These are phyloP conservation scores for Leucophenga montana DNA, from an alignment of 2,888 invertebrate genomes.

Conservation along the genomic window DNA sequence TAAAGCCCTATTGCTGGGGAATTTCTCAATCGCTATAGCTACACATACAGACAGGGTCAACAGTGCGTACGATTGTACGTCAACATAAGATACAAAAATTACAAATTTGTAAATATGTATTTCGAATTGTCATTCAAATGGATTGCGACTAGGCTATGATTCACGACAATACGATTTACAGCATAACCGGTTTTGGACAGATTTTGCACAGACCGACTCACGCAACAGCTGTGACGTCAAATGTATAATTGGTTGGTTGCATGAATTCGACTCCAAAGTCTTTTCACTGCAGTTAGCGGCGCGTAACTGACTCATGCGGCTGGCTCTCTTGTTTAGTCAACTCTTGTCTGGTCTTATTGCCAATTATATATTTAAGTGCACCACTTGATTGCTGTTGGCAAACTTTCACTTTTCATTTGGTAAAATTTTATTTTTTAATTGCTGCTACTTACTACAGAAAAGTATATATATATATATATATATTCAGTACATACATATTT, in stretches of 20 bases:
- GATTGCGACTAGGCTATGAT: background rate
- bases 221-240: slow-evolving; percentile 19
- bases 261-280: no score
- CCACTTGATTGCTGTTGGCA: background rate
- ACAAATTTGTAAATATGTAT: no score
- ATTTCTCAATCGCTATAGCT: slow-evolving; percentile 31
- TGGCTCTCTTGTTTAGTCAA: no score
- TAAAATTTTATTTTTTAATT: background rate
- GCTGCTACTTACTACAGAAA: no score
- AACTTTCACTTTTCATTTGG: background rate
- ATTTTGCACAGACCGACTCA: background rate
- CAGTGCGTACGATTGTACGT: slow-evolving; percentile 42
- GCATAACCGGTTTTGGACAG: slow-evolving; percentile 1
- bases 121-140: background rate
- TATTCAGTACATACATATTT: no score
- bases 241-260: background rate
- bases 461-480: no score
- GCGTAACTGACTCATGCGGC: slow-evolving; percentile 11
- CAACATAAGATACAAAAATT: background rate
- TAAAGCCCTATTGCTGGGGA: background rate
- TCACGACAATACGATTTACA: background rate
- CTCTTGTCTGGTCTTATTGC: no score
- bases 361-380: slow-evolving; percentile 10
- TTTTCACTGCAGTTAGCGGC: background rate
- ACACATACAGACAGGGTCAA: slow-evolving; percentile 57